Percentiles rank a stretch among this genome's conserved stretches.
Conservation (phyloP, 2,797 vertebrate genomes). For the Pipistrellus pipistrellus region DNA sequence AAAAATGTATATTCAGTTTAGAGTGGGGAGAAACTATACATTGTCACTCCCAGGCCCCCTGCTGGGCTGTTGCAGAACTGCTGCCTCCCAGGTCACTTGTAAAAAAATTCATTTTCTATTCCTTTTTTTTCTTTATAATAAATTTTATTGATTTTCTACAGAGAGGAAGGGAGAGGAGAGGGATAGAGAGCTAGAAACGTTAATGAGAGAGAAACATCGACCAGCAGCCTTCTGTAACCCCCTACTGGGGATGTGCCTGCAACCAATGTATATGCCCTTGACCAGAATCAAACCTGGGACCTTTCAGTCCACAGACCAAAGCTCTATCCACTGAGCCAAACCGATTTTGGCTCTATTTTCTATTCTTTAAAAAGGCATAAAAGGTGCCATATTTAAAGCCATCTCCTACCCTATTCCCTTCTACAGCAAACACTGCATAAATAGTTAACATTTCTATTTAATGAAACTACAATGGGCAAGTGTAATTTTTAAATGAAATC, state of each 20-base stretch:
- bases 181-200: no score
- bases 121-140: background rate
- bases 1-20: background rate
- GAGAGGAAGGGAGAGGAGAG: no score
- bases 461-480: background rate
- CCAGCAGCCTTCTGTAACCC: no score
- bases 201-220: no score
- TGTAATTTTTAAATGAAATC: conserved; percentile 10
- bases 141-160: no score
- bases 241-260: no score
- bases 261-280: no score
- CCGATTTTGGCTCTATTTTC: no score
- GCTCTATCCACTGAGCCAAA: no score
- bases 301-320: no score
- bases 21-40: fast-evolving
- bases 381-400: background rate
- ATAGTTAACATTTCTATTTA: background rate
- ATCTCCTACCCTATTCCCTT: background rate
- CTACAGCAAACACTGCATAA: background rate
- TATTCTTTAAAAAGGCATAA: background rate
- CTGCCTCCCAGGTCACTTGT: background rate
- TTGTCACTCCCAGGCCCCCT: background rate
- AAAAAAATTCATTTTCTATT: background rate
- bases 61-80: conserved; percentile 39
- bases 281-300: no score